phyloP scores from a whole-genome alignment of 2,888 invertebrate genomes.

The Agriopis aurantiaria region DNA sequence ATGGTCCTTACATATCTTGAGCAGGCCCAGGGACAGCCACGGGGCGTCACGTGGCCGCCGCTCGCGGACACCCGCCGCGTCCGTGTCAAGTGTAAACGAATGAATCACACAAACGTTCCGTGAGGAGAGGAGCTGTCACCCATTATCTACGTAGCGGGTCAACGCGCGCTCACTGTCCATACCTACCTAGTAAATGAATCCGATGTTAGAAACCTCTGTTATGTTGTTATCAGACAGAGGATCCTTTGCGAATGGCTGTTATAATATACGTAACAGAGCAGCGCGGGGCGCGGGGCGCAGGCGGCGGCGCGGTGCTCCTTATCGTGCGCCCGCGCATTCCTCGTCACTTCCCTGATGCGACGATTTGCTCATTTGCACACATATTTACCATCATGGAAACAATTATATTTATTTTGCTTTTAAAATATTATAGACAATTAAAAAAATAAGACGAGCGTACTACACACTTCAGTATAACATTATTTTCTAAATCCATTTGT shows the following conservation, averaged over 20 bases:
- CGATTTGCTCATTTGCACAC: slow-evolving; percentile 13
- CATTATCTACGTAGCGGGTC: neutral
- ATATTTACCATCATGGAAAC: neutral
- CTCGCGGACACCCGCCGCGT: neutral
- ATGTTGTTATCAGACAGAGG: neutral
- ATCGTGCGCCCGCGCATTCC: slow-evolving; percentile 31
- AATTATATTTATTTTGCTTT: neutral
- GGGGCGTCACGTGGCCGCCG: neutral
- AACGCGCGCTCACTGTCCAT: neutral
- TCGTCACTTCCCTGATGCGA: slow-evolving; percentile 1
- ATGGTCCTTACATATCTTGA: no score
- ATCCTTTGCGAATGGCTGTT: neutral
- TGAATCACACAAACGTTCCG: slow-evolving; percentile 5
- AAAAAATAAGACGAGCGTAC: no score
- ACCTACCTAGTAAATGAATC: neutral
- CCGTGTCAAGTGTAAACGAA: slow-evolving; percentile 4
- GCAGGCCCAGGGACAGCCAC: no score
- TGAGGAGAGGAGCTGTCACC: no score
- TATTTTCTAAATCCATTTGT: no score
- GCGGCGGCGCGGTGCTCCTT: slow-evolving; percentile 23
- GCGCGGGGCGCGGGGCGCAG: neutral
- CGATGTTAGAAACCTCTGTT: neutral
- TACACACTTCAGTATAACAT: no score
- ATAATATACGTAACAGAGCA: neutral
- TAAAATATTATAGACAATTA: neutral